phyloP scores from a whole-genome alignment of 2,113 vertebrate genomes.

The Tretioscincus oriximinensis region DNA sequence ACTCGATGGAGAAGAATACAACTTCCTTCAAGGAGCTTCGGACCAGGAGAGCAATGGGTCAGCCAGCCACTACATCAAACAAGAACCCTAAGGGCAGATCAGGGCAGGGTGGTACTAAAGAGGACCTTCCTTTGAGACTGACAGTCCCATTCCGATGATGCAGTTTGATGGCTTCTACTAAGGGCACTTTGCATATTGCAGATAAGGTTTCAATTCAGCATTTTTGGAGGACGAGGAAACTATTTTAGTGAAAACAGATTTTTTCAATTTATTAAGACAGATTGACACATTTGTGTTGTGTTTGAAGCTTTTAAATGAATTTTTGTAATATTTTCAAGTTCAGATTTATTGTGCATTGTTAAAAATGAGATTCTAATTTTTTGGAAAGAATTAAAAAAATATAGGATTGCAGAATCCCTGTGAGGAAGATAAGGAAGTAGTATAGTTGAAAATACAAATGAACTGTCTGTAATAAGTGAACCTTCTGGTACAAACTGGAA shows the following conservation, averaged over 20 bases:
- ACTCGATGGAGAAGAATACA: conserved; percentile 89
- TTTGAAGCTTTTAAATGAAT: conserved; percentile 93
- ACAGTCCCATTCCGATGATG: conserved; percentile 48
- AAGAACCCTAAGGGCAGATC: conserved; percentile 83
- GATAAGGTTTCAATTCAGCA: conserved; percentile 75
- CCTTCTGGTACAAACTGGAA: conserved; percentile 82
- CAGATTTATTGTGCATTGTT: conserved; percentile 84
- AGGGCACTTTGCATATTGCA: conserved; percentile 74
- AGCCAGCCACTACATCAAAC: conserved; percentile 96
- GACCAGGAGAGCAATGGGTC: conserved; percentile 97
- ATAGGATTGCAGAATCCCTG: conserved; percentile 75
- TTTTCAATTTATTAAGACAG: conserved; percentile 83
- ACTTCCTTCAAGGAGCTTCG: conserved; percentile 90
- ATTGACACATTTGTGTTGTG: conserved; percentile 93
- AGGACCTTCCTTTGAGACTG: conserved; percentile 66
- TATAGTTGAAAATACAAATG: conserved; percentile 75
- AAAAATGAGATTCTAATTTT: conserved; percentile 83
- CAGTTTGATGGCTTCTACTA: conserved; percentile 59
- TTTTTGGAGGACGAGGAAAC: conserved; percentile 73
- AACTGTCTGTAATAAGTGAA: conserved; percentile 78
- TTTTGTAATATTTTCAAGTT: conserved; percentile 85
- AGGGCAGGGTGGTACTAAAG: conserved; percentile 43
- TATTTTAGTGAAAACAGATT: conserved; percentile 72
- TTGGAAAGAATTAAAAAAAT: conserved; percentile 80
- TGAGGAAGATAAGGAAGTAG: conserved; percentile 64